Conservation (phyloP, 2,888 invertebrate genomes). For the Thecocarcelia acutangulata region DNA sequence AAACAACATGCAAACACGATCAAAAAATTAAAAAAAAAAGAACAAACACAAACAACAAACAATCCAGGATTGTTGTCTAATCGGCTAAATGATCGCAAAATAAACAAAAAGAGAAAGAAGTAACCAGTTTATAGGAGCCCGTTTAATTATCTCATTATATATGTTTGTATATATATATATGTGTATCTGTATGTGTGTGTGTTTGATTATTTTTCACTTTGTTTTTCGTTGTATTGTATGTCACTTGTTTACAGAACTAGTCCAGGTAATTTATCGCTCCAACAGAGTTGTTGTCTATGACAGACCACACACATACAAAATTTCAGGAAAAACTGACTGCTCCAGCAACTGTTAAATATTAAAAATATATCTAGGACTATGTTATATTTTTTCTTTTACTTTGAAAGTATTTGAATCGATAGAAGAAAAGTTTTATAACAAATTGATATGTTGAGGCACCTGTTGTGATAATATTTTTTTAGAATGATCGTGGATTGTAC, state of each 20-base stretch:
- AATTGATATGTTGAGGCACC: no score
- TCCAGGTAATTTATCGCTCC: constrained; percentile 64
- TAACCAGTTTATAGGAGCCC: constrained; percentile 57
- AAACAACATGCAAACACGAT: constrained; percentile 1
- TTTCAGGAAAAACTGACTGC: constrained; percentile 18
- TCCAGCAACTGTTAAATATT: background rate
- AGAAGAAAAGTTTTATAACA: no score
- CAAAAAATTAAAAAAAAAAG: no score
- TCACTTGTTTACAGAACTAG: constrained; percentile 62
- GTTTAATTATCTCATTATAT: constrained; percentile 60
- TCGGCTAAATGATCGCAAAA: constrained; percentile 26
- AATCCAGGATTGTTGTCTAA: constrained; percentile 45
- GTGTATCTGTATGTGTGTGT: background rate
- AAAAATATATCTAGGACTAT: no score
- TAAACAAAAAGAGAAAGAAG: constrained; percentile 9
- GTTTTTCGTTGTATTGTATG: constrained; percentile 29
- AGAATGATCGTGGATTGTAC: no score
- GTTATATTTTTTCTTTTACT: no score
- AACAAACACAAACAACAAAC: constrained; percentile 15
- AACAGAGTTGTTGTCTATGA: constrained; percentile 58
- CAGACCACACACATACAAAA: constrained; percentile 55
- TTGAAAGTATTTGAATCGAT: no score
- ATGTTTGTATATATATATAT: background rate
- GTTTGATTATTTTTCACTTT: constrained; percentile 1
- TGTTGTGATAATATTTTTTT: no score